Evolutionary conservation across 1,140 invertebrate genomes (phyloP), one percentile per base, ranked within the genome.

Genomic region (Parapsyche elsis): DNA sequence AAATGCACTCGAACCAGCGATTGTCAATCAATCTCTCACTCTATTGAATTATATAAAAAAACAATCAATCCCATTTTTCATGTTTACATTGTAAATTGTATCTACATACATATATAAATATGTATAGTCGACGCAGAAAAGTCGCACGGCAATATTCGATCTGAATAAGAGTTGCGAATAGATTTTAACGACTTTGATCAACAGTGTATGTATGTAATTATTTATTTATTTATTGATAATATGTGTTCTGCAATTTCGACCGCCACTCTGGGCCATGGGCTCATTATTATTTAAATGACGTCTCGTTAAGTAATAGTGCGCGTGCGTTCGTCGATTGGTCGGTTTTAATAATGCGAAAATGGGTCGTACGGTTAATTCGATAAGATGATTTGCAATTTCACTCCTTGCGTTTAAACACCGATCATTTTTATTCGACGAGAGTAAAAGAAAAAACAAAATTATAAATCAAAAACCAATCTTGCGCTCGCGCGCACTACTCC

Each of bases 321-420:
- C 16, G 49, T 7, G 30, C 30, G 7, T 7, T 38, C 30, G 30
- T 38, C 4, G 1, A 53, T 53, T 12, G 49, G 61, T 67, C 61
- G 19, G n/a, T 12, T 67, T 67, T 26, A 24, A 23, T 21, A 23
- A 16, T 19, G 49, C 21, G 14, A 74, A 74, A 74, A 74, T 74
- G 19, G 71, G 71, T 74, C 73, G 73, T 21, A 9, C 23, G 73
- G 12, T 75, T 23, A 75, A 75, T 75, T 75, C 23, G 46, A 30
- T 30, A 24, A 26, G 53, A 75, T 75, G 73, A 75, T 75, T 75
- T 75, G 73, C 73, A 46, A 59, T 59, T 75, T 75, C 10, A 1
- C 45, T 73, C 71, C 16, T 45, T 46, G 45, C 64, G 19, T 19
- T 23, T 23, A 67, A 26, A n/a, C 53, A 21, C 14, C 19, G 53